Conservation (phyloP, 2,888 invertebrate genomes). For the Brachyptera risi region DNA sequence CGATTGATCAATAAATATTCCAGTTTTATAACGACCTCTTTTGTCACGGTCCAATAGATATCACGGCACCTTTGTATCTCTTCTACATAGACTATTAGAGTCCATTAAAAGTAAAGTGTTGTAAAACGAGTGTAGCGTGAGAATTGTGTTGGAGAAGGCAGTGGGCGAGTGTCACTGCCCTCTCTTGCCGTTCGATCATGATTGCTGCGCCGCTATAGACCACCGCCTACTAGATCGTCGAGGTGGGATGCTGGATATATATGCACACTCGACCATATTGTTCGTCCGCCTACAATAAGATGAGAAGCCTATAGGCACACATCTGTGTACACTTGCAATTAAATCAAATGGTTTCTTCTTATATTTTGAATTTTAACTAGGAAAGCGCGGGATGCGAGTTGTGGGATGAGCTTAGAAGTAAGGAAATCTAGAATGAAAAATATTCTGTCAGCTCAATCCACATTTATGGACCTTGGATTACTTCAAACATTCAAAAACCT, state of each 20-base stretch:
- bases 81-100: not conserved
- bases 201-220: too few relatives aligned
- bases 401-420: too few relatives aligned
- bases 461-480: too few relatives aligned
- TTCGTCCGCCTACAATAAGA: not conserved
- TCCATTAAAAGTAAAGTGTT: not conserved
- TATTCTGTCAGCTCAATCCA: too few relatives aligned
- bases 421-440: too few relatives aligned
- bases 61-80: not conserved
- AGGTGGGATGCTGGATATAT: not conserved
- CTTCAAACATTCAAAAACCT: too few relatives aligned
- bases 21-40: not conserved
- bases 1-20: conserved; percentile 7
- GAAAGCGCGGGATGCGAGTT: too few relatives aligned
- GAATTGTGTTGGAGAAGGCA: not conserved
- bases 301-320: too few relatives aligned
- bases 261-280: not conserved
- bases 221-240: not conserved
- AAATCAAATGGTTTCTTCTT: too few relatives aligned
- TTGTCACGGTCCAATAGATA: not conserved
- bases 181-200: not conserved
- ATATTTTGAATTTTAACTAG: too few relatives aligned
- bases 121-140: not conserved
- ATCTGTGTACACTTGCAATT: too few relatives aligned
- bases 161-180: conserved; percentile 12